Evolutionary conservation across 2,888 invertebrate genomes (phyloP), one percentile per base, ranked within the genome.

Genomic region (Oligia fasciuncula): DNA sequence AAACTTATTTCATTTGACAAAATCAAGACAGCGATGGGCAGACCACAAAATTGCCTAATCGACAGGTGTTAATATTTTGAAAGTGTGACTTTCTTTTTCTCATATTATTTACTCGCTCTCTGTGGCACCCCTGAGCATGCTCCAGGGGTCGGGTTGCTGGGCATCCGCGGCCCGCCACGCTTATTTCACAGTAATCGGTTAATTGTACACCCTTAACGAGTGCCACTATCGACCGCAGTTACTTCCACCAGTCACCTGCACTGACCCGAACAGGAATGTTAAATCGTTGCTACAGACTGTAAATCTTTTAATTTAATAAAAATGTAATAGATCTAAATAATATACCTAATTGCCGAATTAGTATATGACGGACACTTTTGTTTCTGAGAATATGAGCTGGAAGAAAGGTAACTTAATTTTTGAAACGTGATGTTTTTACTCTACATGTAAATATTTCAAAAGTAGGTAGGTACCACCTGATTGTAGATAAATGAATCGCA

Each of bases 171-270:
- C 90, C 90, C 91, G 94, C 94, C 92, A 93, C 93, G 93, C 92
- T 94, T 93, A 93, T 93, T 94, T 91, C 92, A 91, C 92, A 92
- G 93, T 95, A 94, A 95, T 95, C 95, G 88, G 94, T 93, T 96
- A 95, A 95, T 95, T 95, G 94, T 93, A 88, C 91, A 91, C 92
- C 92, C 92, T 92, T 92, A 94, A 94, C 94, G 91, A 93, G 93
- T 88, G 77, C 80, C 81, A 84, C 84, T 87, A 88, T 80, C 83
- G 84, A 57, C 51, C 78, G 54, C 83, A 76, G n/a, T 23, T n/a
- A 35, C 75, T 54, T 73, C 57, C 54, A 77, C 46, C 51, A 73
- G 62, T 23, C 65, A 67, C 9, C 29, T 29, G 29, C 40, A 65
- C 29, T 29, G 72, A 66, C 43, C 29, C 13, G n/a, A 43, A 54